Conservation (phyloP, 2,113 vertebrate genomes). For the Mobula birostris region DNA sequence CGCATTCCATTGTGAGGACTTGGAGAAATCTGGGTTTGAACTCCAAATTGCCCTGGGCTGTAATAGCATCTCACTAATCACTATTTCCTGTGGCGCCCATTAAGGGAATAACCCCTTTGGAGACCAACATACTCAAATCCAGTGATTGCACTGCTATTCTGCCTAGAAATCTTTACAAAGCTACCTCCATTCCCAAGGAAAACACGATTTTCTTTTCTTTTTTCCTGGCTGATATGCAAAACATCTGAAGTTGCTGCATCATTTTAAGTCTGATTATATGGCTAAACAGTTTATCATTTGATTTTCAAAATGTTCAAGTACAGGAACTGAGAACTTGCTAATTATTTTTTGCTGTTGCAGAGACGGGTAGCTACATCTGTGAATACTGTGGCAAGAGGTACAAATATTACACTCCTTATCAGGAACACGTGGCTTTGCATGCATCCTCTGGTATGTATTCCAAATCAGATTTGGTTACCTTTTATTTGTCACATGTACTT, state of each 20-base stretch:
- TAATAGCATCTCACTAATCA: too few species aligned
- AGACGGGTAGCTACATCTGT: conserved; percentile 94
- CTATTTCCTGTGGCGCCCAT: too few species aligned
- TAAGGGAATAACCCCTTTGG: too few species aligned
- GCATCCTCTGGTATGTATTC: conserved; percentile 84
- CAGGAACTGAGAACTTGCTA: neutral
- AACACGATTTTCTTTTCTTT: too few species aligned
- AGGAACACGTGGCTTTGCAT: conserved; percentile 93
- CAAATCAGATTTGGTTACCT: neutral
- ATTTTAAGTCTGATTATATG: neutral
- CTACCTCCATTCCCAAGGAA: neutral
- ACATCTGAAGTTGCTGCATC: neutral
- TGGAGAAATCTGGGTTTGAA: too few species aligned
- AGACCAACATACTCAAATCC: too few species aligned
- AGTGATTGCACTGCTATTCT: too few species aligned
- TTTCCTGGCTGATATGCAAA: too few species aligned
- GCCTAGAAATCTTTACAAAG: too few species aligned
- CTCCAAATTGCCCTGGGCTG: too few species aligned
- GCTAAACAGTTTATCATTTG: neutral
- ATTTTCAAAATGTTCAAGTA: neutral
- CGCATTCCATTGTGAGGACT: too few species aligned
- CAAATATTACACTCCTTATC: conserved; percentile 98
- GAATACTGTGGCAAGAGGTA: conserved; percentile 98
- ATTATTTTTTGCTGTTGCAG: conserved; percentile 55
- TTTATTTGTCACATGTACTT: too few species aligned